phyloP scores from a whole-genome alignment of 2,888 invertebrate genomes.

The Eristalinus sepulchralis region DNA sequence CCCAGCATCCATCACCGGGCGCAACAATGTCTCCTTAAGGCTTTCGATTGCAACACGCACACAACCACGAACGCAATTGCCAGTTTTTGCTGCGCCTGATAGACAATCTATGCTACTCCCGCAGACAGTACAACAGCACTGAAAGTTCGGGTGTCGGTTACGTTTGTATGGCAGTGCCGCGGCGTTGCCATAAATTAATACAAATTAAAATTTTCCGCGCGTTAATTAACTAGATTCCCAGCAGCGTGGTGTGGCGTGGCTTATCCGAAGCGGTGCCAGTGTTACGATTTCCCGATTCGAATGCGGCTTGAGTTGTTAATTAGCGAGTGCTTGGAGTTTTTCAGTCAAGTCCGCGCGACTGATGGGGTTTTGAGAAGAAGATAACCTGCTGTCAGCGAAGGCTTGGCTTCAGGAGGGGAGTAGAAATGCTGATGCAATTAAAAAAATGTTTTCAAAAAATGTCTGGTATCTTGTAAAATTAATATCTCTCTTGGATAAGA shows the following conservation, averaged over 20 bases:
- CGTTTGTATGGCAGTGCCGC: slow-evolving; percentile 22
- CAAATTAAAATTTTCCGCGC: slow-evolving; percentile 66
- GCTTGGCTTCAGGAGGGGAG: not conserved
- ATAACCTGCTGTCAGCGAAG: not conserved
- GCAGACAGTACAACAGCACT: not conserved
- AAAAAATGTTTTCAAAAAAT: not conserved
- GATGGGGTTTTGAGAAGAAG: not conserved
- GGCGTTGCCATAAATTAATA: slow-evolving; percentile 67
- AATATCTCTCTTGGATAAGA: not conserved
- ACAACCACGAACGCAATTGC: slow-evolving; percentile 1
- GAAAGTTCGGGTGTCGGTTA: slow-evolving; percentile 32
- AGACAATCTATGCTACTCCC: slow-evolving; percentile 10
- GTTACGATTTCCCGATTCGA: not conserved
- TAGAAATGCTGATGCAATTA: not conserved
- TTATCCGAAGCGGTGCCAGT: not conserved
- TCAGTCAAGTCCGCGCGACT: not conserved
- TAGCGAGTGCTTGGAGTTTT: not conserved
- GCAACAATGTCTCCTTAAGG: slow-evolving; percentile 31
- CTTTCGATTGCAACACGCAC: slow-evolving; percentile 35
- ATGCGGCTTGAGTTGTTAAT: not conserved
- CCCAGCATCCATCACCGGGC: not conserved
- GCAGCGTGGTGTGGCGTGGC: slow-evolving; percentile 39
- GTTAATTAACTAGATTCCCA: slow-evolving; percentile 70
- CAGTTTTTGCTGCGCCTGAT: slow-evolving; percentile 5
- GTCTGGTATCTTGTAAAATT: not conserved